Evolutionary conservation across 1,140 invertebrate species (phyloP).

Genomic region (Tetramorium simillimum): DNA sequence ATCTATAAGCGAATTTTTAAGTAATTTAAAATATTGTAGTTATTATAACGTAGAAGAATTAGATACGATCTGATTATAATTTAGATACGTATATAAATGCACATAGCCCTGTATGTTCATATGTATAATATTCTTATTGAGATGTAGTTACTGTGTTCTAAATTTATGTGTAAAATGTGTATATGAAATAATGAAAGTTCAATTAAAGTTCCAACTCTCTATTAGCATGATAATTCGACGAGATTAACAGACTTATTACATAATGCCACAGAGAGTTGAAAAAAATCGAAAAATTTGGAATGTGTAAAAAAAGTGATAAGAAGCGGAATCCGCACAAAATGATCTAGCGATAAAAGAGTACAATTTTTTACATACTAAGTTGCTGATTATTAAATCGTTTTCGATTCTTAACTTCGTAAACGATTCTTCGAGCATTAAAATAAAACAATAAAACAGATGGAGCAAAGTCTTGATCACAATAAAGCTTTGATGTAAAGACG

Average conservation of each 20-base stretch:
- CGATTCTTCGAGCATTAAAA: conserved; percentile 8
- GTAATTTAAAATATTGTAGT: neutral
- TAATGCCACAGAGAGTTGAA: neutral
- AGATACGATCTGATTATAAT: neutral
- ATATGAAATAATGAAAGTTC: neutral
- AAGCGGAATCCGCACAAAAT: neutral
- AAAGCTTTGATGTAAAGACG: conserved; percentile 13
- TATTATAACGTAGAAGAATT: neutral
- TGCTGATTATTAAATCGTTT: neutral
- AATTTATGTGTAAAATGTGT: neutral
- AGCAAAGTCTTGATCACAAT: conserved; percentile 35
- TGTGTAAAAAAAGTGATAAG: conserved; percentile 6
- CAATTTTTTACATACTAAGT: neutral
- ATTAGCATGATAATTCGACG: neutral
- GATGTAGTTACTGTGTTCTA: neutral
- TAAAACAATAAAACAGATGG: conserved; percentile 25
- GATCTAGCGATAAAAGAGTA: neutral
- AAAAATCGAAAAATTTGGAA: neutral
- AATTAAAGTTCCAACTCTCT: too few relatives aligned
- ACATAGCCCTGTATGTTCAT: neutral
- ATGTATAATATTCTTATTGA: neutral
- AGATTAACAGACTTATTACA: neutral
- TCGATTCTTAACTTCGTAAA: neutral
- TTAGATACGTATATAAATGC: conserved; percentile 4
- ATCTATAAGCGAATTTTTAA: neutral